phyloP scores from a whole-genome alignment of 2,888 invertebrate species.

The Aromia moschata region DNA sequence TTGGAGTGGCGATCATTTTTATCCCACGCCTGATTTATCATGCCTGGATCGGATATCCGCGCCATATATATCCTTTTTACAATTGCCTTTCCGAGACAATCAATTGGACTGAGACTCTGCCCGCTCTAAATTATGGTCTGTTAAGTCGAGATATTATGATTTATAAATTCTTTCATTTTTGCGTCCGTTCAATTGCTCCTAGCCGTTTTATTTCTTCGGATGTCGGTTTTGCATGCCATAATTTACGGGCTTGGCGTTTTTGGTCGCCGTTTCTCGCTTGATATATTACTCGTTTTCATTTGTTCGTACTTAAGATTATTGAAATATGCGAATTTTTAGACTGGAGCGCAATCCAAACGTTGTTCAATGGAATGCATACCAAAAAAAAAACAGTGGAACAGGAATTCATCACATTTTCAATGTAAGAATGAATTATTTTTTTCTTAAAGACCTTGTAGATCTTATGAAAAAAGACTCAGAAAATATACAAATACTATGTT shows the following conservation, averaged over 20 bases:
- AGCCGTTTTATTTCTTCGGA: not conserved
- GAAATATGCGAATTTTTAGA: too few species aligned
- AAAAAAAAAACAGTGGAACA: too few species aligned
- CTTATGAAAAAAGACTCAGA: too few species aligned
- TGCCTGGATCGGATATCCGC: constrained; percentile 55
- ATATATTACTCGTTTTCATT: too few species aligned
- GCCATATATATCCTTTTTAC: constrained; percentile 56
- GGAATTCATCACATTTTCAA: too few species aligned
- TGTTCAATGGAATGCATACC: too few species aligned
- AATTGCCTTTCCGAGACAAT: constrained; percentile 51
- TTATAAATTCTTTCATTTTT: constrained; percentile 8
- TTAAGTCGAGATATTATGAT: constrained; percentile 11
- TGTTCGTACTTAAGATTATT: too few species aligned
- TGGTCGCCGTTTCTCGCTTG: too few species aligned
- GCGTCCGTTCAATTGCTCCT: not conserved
- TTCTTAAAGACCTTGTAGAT: too few species aligned
- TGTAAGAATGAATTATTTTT: too few species aligned
- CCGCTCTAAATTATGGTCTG: constrained; percentile 34
- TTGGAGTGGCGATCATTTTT: constrained; percentile 56
- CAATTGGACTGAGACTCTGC: constrained; percentile 38
- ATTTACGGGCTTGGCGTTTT: not conserved
- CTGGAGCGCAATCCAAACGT: too few species aligned
- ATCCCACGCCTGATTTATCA: constrained; percentile 55
- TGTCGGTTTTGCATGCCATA: not conserved
- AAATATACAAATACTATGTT: too few species aligned